Percentiles rank a stretch among this genome's conserved stretches.
These are phyloP conservation scores for Hassar affinis DNA, from an alignment of 2,113 vertebrate species.

Conservation along the genomic window DNA sequence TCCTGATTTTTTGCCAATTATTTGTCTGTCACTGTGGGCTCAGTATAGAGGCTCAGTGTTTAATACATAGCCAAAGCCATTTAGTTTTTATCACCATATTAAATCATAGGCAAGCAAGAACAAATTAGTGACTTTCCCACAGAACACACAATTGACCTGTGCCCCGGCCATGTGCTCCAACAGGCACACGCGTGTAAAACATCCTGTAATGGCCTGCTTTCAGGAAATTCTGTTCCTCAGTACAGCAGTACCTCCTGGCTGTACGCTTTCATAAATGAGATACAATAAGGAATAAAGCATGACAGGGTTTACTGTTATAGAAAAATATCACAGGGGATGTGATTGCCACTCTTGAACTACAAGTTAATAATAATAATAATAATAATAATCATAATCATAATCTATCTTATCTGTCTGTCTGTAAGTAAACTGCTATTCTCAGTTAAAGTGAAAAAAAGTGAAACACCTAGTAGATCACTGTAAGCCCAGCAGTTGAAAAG, in stretches of 20 bases:
- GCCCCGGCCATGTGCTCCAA: neutral
- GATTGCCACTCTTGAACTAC: neutral
- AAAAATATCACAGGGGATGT: neutral
- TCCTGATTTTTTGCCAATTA: neutral
- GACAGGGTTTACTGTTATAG: neutral
- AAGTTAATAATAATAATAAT: neutral
- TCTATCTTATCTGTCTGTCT: no score
- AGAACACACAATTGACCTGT: conserved; percentile 37
- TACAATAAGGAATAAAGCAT: neutral
- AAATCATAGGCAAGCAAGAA: conserved; percentile 35
- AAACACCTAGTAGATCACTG: neutral
- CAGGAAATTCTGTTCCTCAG: neutral
- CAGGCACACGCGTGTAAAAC: conserved; percentile 29
- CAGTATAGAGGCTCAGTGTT: neutral
- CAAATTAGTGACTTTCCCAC: conserved; percentile 37
- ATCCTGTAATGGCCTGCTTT: conserved; percentile 23
- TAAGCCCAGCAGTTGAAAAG: neutral
- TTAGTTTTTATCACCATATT: conserved; percentile 37
- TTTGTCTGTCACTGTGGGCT: neutral
- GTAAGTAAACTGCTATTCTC: no score
- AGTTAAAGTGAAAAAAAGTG: no score
- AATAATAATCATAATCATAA: no score
- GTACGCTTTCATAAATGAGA: neutral
- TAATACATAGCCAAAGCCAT: conserved; percentile 7
- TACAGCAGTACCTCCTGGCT: neutral